Base-by-base conservation (phyloP, 2,888 invertebrate species). In the Andrena fulva region DNA sequence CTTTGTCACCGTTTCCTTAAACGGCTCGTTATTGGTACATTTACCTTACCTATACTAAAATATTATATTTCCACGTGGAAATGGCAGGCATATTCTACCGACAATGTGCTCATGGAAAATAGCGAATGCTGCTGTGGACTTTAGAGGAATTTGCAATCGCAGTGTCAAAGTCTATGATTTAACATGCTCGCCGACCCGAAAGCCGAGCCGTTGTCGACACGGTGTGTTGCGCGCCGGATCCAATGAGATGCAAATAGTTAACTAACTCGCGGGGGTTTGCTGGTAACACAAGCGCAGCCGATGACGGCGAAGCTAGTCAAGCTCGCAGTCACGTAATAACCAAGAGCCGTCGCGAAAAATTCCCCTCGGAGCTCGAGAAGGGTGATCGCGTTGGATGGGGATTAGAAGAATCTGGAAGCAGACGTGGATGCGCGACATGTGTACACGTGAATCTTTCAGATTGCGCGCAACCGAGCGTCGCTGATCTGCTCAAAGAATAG, bases 361-460 rank as follows among this genome's bases (percentile, higher is more conserved):
- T 80, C 77, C 68, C 70, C 84, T 56, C 71, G 76, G 67, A 77
- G 70, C 77, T 75, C 42, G 79, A 56, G 20, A 72, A 69, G 72
- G 62, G 76, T 71, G 76, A 76, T 66, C 70, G 67, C 68, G 71
- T 10, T 24, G 10, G 12, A 24, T 1, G 12, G 10, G 27, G 56
- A 56, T 56, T 56, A 27, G 27, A 27, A 56, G 20, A 10, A 10
- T 24, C 27, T 27, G 24, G 56, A 8, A 12, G 27, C 4, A 56
- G 10, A 8, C 20, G 10, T 10, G 24, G 20, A 56, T 24, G 8
- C 56, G 20, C 20, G 56, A 8, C 8, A 24, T 56, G 4, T 24
- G 24, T n/a, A 56, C 12, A 4, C 10, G 56, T 1, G 20, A 56
- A 8, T 10, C 24, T 24, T 24, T 27, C 54, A 7, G 54, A 20